Percentiles rank a stretch among this genome's conserved stretches.
phyloP scores from a whole-genome alignment of 1,140 invertebrate genomes.

The Aphaenogaster ashmeadi region DNA sequence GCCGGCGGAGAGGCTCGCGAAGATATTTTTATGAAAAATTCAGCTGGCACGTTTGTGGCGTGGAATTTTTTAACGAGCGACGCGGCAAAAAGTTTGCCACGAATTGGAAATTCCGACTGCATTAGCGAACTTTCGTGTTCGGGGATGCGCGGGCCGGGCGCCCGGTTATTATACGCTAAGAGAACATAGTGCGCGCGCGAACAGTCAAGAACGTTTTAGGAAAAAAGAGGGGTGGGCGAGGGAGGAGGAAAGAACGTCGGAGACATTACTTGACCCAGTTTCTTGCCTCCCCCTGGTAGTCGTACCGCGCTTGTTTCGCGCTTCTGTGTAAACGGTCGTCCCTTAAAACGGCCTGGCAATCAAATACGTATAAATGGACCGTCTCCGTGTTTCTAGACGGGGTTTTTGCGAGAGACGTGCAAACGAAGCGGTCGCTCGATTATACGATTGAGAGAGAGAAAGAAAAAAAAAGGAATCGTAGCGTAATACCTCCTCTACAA shows the following conservation, averaged over 20 bases:
- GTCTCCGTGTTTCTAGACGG: conserved; percentile 37
- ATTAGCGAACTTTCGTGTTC: conserved; percentile 67
- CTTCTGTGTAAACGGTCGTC: conserved; percentile 58
- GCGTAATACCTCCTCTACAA: no score
- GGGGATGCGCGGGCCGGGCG: conserved; percentile 27
- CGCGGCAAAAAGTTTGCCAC: conserved; percentile 52
- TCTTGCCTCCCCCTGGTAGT: conserved; percentile 52
- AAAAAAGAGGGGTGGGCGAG: not conserved
- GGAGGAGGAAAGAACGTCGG: conserved; percentile 28
- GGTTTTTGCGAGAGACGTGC: conserved; percentile 33
- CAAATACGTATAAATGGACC: conserved; percentile 72
- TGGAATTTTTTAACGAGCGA: conserved; percentile 61
- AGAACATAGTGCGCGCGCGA: conserved; percentile 42
- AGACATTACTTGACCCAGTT: conserved; percentile 74
- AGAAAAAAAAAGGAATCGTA: conserved; percentile 38
- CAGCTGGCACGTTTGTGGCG: conserved; percentile 57
- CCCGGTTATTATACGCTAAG: conserved; percentile 62
- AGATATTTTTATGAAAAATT: conserved; percentile 65
- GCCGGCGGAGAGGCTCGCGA: conserved; percentile 37
- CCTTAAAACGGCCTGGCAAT: conserved; percentile 71
- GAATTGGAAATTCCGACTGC: conserved; percentile 59
- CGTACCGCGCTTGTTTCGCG: conserved; percentile 63
- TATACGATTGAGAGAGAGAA: conserved; percentile 1
- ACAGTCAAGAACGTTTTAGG: conserved; percentile 57
- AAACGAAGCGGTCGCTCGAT: conserved; percentile 22